Evolutionary conservation across 2,888 invertebrate genomes (phyloP).

Genomic region (Drosophila algonquin): DNA sequence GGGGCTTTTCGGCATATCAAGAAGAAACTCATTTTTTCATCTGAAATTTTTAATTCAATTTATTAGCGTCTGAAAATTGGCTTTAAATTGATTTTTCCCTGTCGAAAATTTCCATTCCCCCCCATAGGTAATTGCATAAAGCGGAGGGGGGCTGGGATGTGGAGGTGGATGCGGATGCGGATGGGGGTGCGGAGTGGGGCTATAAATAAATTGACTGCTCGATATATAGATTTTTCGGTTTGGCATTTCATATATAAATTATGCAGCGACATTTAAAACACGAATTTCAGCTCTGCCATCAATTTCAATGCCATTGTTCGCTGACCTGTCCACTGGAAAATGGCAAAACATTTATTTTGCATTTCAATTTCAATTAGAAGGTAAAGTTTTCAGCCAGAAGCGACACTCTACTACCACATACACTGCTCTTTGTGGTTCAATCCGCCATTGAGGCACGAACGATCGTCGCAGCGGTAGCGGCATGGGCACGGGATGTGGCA

Average conservation of each 20-base stretch:
- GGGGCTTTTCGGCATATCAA: conserved; percentile 39
- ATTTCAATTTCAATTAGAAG: conserved; percentile 39
- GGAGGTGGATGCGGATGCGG: conserved; percentile 3
- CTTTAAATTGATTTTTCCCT: conserved; percentile 68
- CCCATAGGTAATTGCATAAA: not conserved
- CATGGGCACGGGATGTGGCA: conserved; percentile 18
- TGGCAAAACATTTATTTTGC: conserved; percentile 68
- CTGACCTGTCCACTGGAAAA: conserved; percentile 61
- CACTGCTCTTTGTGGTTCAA: conserved; percentile 3
- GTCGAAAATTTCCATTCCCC: conserved; percentile 5
- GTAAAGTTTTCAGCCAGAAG: conserved; percentile 14
- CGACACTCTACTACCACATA: not conserved
- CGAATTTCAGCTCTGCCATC: conserved; percentile 55
- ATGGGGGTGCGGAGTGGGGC: not conserved
- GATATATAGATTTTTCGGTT: conserved; percentile 39
- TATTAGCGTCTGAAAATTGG: conserved; percentile 71
- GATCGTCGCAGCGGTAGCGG: conserved; percentile 12
- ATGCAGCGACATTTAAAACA: conserved; percentile 67
- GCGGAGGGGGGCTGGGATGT: not conserved
- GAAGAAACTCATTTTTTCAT: conserved; percentile 60
- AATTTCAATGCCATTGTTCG: conserved; percentile 49
- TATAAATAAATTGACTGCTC: conserved; percentile 45
- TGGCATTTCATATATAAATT: conserved; percentile 33
- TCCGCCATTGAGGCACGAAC: conserved; percentile 54
- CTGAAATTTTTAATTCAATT: conserved; percentile 70